A percentile compares a stretch with the other conserved stretches of the same genome.
Evolutionary conservation across 1,140 invertebrate genomes (phyloP).

Genomic region (Cydia strobilella): DNA sequence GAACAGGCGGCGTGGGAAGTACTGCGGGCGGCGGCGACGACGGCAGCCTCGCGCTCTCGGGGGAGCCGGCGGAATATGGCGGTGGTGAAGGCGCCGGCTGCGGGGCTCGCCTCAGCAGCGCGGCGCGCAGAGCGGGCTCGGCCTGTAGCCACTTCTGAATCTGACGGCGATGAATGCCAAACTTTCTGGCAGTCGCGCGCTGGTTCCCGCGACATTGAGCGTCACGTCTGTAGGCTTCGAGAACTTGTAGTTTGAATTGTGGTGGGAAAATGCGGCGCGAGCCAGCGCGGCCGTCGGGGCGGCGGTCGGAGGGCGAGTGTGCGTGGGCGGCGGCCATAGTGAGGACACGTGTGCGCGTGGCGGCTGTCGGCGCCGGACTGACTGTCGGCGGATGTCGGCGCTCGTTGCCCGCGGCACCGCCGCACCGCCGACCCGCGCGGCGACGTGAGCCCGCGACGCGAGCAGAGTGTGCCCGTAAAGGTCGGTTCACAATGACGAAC

Average conservation of each 20-base stretch:
- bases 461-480: slow-evolving; percentile 65
- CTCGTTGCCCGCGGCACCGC: slow-evolving; percentile 62
- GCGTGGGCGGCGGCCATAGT: slow-evolving; percentile 69
- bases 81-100: slow-evolving; percentile 68
- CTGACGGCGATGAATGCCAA: slow-evolving; percentile 91
- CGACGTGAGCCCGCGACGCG: slow-evolving; percentile 79
- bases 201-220: slow-evolving; percentile 92
- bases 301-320: slow-evolving; percentile 73
- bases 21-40: slow-evolving; percentile 73
- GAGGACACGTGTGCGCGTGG: slow-evolving; percentile 62
- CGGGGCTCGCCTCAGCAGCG: slow-evolving; percentile 79
- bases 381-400: slow-evolving; percentile 66
- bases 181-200: slow-evolving; percentile 91
- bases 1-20: slow-evolving; percentile 61
- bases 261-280: slow-evolving; percentile 91
- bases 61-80: slow-evolving; percentile 65
- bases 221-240: slow-evolving; percentile 91
- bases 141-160: slow-evolving; percentile 95
- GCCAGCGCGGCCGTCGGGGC: slow-evolving; percentile 81
- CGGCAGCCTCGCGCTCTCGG: slow-evolving; percentile 68
- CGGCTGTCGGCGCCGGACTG: slow-evolving; percentile 73
- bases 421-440: slow-evolving; percentile 82
- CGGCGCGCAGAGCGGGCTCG: slow-evolving; percentile 86
- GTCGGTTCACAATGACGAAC: slow-evolving; percentile 45
- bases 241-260: slow-evolving; percentile 91